Evolutionary conservation across 2,113 vertebrate genomes (phyloP).

Genomic region (Clarias macrocephalus): DNA sequence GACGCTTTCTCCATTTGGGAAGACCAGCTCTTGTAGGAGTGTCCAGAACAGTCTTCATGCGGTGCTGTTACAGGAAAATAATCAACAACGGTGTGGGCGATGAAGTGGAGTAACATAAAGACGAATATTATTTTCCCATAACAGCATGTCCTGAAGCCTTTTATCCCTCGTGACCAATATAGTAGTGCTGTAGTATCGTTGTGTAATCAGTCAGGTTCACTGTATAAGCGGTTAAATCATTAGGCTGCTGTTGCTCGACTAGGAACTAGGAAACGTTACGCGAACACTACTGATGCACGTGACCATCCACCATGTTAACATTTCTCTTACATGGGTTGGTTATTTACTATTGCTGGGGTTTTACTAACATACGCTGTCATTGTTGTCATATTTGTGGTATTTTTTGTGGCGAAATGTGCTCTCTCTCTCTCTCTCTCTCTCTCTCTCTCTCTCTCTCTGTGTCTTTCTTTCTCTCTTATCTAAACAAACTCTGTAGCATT

Average conservation of each 20-base stretch:
- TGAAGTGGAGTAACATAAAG: too few species aligned
- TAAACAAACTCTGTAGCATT: background rate
- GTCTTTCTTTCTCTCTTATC: background rate
- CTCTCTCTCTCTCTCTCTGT: background rate
- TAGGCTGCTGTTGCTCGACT: background rate
- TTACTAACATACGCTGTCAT: background rate
- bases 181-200: background rate
- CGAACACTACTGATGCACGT: background rate
- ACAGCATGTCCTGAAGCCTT: background rate
- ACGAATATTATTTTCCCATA: too few species aligned
- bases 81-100: background rate
- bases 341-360: too few species aligned
- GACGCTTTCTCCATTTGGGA: constrained; percentile 42
- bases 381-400: background rate
- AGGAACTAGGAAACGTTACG: background rate
- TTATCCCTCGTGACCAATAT: background rate
- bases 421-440: background rate
- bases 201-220: background rate
- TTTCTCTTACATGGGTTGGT: background rate
- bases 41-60: background rate
- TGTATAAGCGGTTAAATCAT: background rate
- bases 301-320: background rate
- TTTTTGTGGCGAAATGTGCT: background rate
- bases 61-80: background rate
- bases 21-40: background rate